These are phyloP conservation scores for Apotomis turbidana DNA, from an alignment of 2,888 invertebrate species.

Conservation along the genomic window DNA sequence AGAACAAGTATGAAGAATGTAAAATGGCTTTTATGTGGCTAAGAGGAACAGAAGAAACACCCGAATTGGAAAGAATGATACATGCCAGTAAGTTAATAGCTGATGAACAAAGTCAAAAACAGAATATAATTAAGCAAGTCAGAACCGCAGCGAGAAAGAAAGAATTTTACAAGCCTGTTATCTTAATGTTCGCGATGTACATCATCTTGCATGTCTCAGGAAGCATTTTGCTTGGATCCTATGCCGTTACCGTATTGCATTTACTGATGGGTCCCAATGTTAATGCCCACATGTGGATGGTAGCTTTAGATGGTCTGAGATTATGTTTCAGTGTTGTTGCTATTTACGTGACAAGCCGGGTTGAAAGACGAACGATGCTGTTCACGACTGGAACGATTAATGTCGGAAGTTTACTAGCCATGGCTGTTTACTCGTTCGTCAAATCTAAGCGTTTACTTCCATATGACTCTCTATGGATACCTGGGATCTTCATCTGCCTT, in stretches of 20 bases:
- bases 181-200: constrained; percentile 84
- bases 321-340: constrained; percentile 83
- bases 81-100: constrained; percentile 40
- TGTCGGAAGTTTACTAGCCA: constrained; percentile 77
- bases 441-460: constrained; percentile 52
- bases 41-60: constrained; percentile 74
- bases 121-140: constrained; percentile 43
- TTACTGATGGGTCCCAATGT: constrained; percentile 82
- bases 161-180: constrained; percentile 83
- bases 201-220: constrained; percentile 86
- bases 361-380: constrained; percentile 84
- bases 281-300: constrained; percentile 85
- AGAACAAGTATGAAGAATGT: constrained; percentile 78
- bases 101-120: constrained; percentile 17
- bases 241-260: constrained; percentile 85
- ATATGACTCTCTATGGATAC: constrained; percentile 69
- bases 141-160: constrained; percentile 58
- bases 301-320: constrained; percentile 85
- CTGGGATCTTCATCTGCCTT: constrained; percentile 75
- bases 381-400: constrained; percentile 84
- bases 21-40: constrained; percentile 80
- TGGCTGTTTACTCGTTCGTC: constrained; percentile 73
- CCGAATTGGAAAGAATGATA: constrained; percentile 53
- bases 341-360: constrained; percentile 83
- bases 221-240: constrained; percentile 86